These are phyloP conservation scores for Sipunculus nudus DNA, from an alignment of 2,888 invertebrate genomes.

Conservation along the genomic window DNA sequence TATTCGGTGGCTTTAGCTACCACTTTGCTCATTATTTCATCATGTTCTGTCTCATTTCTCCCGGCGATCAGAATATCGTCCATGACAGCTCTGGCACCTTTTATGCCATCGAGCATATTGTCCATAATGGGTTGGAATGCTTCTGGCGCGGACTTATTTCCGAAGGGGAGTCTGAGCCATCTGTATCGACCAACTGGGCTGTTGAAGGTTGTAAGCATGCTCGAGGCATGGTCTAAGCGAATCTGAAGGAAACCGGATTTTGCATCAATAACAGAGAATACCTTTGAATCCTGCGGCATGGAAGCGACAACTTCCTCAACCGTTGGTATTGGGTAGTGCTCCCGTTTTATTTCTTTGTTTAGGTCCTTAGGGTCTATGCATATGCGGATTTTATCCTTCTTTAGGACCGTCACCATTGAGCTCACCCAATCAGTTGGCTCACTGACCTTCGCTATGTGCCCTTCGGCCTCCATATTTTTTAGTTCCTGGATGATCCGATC, in stretches of 20 bases:
- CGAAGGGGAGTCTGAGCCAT: conserved; percentile 41
- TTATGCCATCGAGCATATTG: too few relatives aligned
- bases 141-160: conserved; percentile 40
- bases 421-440: conserved; percentile 44
- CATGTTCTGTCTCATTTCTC: too few relatives aligned
- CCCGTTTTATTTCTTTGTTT: conserved; percentile 34
- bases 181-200: conserved; percentile 40
- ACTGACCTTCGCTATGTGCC: conserved; percentile 32
- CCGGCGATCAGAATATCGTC: too few relatives aligned
- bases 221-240: conserved; percentile 35
- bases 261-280: conserved; percentile 43
- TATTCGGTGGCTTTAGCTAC: too few relatives aligned
- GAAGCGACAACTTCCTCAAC: conserved; percentile 39
- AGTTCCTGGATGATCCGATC: conserved; percentile 30
- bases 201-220: conserved; percentile 43
- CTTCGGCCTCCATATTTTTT: conserved; percentile 38
- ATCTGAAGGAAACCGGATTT: conserved; percentile 44
- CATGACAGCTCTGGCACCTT: too few relatives aligned
- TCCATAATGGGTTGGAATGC: too few relatives aligned
- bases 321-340: conserved; percentile 38
- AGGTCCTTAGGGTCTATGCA: conserved; percentile 41
- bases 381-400: conserved; percentile 39
- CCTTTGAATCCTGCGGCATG: conserved; percentile 37
- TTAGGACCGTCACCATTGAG: conserved; percentile 36
- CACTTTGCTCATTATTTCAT: too few relatives aligned